phyloP scores from a whole-genome alignment of 2,888 invertebrate genomes.

The Cotesia congregata region DNA sequence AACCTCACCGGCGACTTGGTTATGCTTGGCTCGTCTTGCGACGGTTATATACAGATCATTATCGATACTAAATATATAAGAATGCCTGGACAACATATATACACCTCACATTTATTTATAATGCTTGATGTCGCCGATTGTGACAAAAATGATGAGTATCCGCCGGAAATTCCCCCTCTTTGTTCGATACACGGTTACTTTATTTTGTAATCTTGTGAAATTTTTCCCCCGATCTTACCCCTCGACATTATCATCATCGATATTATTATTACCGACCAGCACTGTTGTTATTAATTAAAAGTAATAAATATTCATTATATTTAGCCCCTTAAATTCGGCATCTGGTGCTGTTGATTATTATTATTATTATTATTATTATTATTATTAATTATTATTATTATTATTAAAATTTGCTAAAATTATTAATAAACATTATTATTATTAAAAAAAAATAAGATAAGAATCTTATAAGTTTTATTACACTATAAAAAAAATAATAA shows the following conservation, averaged over 20 bases:
- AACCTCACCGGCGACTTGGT: constrained; percentile 46
- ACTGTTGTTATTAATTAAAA: constrained; percentile 54
- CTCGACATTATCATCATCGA: constrained; percentile 29
- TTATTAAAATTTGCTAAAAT: too few species aligned
- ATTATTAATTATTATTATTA: too few species aligned
- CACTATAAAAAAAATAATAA: too few species aligned
- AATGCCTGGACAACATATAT: constrained; percentile 28
- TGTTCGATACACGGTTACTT: neutral
- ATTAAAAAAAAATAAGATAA: too few species aligned
- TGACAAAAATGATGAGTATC: constrained; percentile 70
- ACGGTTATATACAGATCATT: constrained; percentile 66
- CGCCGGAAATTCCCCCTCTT: constrained; percentile 64
- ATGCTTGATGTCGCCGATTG: constrained; percentile 67
- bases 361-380: too few species aligned
- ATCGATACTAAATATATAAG: constrained; percentile 60
- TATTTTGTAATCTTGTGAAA: neutral
- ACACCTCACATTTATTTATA: constrained; percentile 51
- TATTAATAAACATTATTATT: too few species aligned
- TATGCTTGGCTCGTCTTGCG: constrained; percentile 51
- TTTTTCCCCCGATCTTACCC: constrained; percentile 16
- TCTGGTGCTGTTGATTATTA: too few species aligned
- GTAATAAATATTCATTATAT: neutral
- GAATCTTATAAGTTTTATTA: too few species aligned
- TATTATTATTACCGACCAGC: constrained; percentile 7
- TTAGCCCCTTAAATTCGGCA: constrained; percentile 37